phyloP scores from a whole-genome alignment of 2,888 invertebrate species.

The Rotaria sp. region DNA sequence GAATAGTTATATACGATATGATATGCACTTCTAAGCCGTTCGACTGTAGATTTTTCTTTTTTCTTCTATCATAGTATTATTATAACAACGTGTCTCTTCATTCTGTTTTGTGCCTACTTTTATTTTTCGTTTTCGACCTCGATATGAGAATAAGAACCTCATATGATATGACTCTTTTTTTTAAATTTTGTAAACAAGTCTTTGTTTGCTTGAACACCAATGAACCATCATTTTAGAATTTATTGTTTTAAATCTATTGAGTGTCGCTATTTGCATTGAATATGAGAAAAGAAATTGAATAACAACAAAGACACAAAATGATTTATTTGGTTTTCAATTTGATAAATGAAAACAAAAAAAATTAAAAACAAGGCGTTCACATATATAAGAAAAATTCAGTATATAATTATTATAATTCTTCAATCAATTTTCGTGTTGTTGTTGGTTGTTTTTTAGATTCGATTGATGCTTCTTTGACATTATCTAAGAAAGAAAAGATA shows the following conservation, averaged over 20 bases:
- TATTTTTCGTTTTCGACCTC: background rate
- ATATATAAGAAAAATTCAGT: background rate
- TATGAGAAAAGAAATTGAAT: background rate
- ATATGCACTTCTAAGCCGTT: background rate
- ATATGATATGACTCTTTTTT: background rate
- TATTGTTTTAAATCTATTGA: background rate
- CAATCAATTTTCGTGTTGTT: background rate
- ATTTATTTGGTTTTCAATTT: background rate
- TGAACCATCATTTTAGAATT: background rate
- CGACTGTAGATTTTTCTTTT: background rate
- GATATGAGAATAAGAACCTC: conserved; percentile 7
- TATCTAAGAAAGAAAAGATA: background rate
- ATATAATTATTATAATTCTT: background rate
- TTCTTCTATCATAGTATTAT: background rate
- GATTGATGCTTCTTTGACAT: background rate
- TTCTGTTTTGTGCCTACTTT: background rate
- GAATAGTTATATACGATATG: background rate
- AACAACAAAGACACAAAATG: background rate
- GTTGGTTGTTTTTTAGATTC: background rate
- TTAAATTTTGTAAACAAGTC: background rate
- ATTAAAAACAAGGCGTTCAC: background rate
- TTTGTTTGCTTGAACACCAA: background rate
- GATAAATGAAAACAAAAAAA: background rate
- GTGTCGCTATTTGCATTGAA: background rate
- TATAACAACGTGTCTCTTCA: background rate